Percentiles rank a stretch among this genome's conserved stretches.
Conservation (phyloP, 2,113 vertebrate genomes). For the Semnornis frantzii region DNA sequence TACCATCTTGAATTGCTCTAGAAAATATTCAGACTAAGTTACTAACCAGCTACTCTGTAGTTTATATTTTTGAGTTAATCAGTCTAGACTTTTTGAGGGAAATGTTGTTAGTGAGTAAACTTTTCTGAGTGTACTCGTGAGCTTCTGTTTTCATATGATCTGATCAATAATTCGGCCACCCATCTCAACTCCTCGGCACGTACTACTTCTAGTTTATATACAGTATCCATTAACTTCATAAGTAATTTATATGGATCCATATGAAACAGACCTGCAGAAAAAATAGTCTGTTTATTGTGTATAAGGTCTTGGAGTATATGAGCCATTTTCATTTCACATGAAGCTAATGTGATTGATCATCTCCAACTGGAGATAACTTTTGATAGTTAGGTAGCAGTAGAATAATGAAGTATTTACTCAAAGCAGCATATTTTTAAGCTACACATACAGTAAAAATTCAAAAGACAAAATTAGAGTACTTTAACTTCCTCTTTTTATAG, state of each 20-base stretch:
- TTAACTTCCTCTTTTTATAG: neutral
- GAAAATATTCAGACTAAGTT: neutral
- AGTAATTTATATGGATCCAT: neutral
- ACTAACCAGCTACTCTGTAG: neutral
- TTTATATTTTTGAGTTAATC: neutral
- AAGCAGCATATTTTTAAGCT: neutral
- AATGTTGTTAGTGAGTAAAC: neutral
- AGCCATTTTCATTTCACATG: neutral
- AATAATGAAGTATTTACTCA: neutral
- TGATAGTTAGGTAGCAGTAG: neutral
- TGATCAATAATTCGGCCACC: neutral
- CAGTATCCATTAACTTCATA: neutral
- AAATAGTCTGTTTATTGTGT: neutral
- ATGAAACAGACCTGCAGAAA: neutral
- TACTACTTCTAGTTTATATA: neutral
- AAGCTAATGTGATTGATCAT: neutral
- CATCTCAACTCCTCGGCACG: neutral
- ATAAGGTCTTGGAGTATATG: rapidly evolving
- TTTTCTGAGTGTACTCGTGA: neutral
- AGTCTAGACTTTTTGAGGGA: neutral
- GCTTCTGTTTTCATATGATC: neutral
- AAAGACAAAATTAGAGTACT: neutral
- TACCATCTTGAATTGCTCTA: neutral
- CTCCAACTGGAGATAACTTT: neutral
- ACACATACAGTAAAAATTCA: neutral